Base-by-base conservation (phyloP, 2,888 invertebrate genomes). In the Smittia sp. region DNA sequence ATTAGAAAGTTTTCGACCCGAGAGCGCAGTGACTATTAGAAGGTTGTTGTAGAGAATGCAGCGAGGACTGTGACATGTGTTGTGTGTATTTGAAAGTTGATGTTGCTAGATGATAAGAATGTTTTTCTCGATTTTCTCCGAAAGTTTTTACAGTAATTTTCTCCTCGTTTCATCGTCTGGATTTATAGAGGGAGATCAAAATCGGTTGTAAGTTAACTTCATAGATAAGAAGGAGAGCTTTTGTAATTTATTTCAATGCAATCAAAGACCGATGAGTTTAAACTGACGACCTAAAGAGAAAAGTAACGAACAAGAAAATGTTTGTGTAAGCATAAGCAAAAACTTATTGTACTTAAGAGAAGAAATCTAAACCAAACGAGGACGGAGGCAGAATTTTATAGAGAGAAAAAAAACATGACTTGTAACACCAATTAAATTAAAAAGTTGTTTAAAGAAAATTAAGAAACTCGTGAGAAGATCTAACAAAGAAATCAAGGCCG, bases 51-150 rank as follows among this genome's bases (percentile, higher is more conserved):
- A 38, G 38, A 38, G 38, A 38, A 46, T 11, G 46, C 15, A 46
- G 15, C 15, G 20, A 18, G 68, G 68, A 46, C 68, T 68, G 68
- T 68, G 68, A 46, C n/a, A 68, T 24, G 68, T 68, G 68, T 68
- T 68, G 24, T 20, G 41, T 68, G 68, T 68, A 41, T 24, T 65
- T 27, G 39, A 67, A 46, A 68, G 24, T 65, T 65, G 65, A 27
- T 68, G 68, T 68, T 68, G 68, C 20, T 68, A 68, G 39, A 24
- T 41, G n/a, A 22, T 68, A 68, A 68, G 68, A 20, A 46, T n/a
- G 46, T 46, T 46, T 46, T 15, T 15, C 46, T 46, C 46, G n/a
- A 46, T n/a, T 15, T 46, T 46, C 11, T 46, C 11, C 46, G 15
- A n/a, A 46, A 46, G 11, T 46, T 46, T 46, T 46, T 46, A 7